phyloP scores from a whole-genome alignment of 2,113 vertebrate genomes.

The Nerophis lumbriciformis region DNA sequence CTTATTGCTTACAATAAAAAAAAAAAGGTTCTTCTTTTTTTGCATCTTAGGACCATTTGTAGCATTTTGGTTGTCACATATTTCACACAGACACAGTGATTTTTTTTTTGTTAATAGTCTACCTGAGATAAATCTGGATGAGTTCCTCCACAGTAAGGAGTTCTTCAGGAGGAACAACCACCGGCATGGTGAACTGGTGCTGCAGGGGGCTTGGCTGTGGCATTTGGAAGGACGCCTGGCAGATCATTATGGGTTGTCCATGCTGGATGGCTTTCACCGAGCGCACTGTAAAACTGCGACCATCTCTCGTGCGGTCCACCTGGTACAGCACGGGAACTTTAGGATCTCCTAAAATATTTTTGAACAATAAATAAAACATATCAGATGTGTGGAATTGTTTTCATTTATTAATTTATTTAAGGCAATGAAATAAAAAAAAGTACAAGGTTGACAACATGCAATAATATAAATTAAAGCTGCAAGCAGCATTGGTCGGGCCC shows the following conservation, averaged over 20 bases:
- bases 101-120: background rate
- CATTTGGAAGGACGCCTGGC: slow-evolving; percentile 87
- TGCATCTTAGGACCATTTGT: too few species aligned
- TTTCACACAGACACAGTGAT: background rate
- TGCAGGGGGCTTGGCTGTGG: slow-evolving; percentile 78
- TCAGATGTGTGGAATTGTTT: background rate
- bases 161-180: slow-evolving; percentile 78
- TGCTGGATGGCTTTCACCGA: slow-evolving; percentile 89
- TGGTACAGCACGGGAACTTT: slow-evolving; percentile 87
- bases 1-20: too few species aligned
- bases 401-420: too few species aligned
- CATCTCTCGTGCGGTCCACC: slow-evolving; percentile 84
- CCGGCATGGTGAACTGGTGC: slow-evolving; percentile 91
- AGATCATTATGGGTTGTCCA: slow-evolving; percentile 85
- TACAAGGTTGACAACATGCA: too few species aligned
- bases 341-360: slow-evolving; percentile 77
- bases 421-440: too few species aligned
- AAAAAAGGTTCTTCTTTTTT: background rate
- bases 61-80: too few species aligned
- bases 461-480: too few species aligned
- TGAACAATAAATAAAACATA: background rate
- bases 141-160: slow-evolving; percentile 77
- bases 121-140: slow-evolving; percentile 81
- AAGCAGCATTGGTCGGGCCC: too few species aligned
- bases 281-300: slow-evolving; percentile 85